A percentile compares a stretch with the other conserved stretches of the same genome.
Conservation (phyloP, 2,888 invertebrate species). For the Noctua pronuba region DNA sequence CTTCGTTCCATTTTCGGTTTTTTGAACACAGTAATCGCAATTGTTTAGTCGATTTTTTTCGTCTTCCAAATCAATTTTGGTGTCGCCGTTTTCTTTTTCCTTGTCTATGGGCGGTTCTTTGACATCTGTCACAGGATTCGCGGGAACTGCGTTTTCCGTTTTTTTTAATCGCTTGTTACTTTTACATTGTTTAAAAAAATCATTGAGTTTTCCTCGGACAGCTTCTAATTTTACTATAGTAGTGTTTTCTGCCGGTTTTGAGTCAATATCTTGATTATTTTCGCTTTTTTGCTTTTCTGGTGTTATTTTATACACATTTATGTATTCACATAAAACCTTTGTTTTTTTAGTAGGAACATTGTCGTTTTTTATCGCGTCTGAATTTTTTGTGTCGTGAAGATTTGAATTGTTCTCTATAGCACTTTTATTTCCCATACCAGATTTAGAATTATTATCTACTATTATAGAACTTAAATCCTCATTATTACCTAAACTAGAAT, state of each 20-base stretch:
- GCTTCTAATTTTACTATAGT: constrained; percentile 48
- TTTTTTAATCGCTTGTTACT: constrained; percentile 54
- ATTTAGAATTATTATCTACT: constrained; percentile 19
- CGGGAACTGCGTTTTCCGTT: constrained; percentile 24
- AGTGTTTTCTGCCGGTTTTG: constrained; percentile 14
- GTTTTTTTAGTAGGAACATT: constrained; percentile 33
- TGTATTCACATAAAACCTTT: constrained; percentile 63
- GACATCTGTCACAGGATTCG: constrained; percentile 46
- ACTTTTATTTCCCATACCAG: constrained; percentile 10
- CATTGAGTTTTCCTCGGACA: constrained; percentile 53
- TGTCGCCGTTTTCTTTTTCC: constrained; percentile 39
- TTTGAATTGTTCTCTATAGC: constrained; percentile 10
- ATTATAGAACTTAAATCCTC: constrained; percentile 3
- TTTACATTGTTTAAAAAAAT: constrained; percentile 73
- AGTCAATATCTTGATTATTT: not conserved
- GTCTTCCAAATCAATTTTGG: constrained; percentile 13
- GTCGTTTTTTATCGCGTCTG: not conserved
- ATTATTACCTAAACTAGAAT: constrained; percentile 24
- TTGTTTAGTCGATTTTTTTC: constrained; percentile 55
- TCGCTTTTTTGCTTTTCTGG: constrained; percentile 21
- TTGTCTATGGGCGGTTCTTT: constrained; percentile 42
- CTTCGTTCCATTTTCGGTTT: constrained; percentile 44
- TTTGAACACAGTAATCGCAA: constrained; percentile 44
- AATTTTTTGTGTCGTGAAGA: constrained; percentile 12
- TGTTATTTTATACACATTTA: constrained; percentile 73